Base-by-base conservation (phyloP, 2,797 vertebrate genomes). In the Cossypha heuglini region DNA sequence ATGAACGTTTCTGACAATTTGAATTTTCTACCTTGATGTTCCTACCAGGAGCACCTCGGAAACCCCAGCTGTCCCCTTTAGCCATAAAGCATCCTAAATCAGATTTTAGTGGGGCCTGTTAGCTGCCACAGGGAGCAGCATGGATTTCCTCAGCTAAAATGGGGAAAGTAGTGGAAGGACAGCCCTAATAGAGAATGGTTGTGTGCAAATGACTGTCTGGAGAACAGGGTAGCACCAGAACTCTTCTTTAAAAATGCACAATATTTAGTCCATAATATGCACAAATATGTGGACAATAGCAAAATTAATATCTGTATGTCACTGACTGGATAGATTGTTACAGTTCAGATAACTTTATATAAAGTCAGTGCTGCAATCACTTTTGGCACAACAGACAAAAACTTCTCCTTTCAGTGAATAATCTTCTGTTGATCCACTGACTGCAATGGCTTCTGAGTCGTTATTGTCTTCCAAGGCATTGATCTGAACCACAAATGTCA, bases 401-500 rank as follows among this genome's bases (percentile, higher is more conserved):
- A n/a, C 10, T 11, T 38, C 28, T 71, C 64, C 45, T 66, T 59
- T 35, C n/a, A 42, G 40, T 54, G 69, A 87, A 67, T 16, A 64
- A 25, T 11, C 22, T 45, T 68, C 66, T 49, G 26, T 33, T 93
- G 55, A 88, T 77, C 52, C 78, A 67, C 13, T 42, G 55, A 45
- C 25, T 68, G 31, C 28, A 51, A 57, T n/a, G 45, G 63, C 54
- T 83, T 73, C 83, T 81, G 45, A 86, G 62, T 42, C 22, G 4
- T 62, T 91, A 63, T 3, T 4, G 58, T 72, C 62, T 91, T 88
- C 43, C 11, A 58, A 77, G 21, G 38, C 82, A 97, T 42, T 74
- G 87, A 94, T 96, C 72, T 75, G 42, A 69, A 88, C 81, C 62
- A 24, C 46, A 92, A 87, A 90, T 28, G n/a, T 75, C 91, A 85